Percentiles rank a stretch among this genome's conserved stretches.
Conservation (phyloP, 2,888 invertebrate genomes). For the Synanthedon formicaeformis region DNA sequence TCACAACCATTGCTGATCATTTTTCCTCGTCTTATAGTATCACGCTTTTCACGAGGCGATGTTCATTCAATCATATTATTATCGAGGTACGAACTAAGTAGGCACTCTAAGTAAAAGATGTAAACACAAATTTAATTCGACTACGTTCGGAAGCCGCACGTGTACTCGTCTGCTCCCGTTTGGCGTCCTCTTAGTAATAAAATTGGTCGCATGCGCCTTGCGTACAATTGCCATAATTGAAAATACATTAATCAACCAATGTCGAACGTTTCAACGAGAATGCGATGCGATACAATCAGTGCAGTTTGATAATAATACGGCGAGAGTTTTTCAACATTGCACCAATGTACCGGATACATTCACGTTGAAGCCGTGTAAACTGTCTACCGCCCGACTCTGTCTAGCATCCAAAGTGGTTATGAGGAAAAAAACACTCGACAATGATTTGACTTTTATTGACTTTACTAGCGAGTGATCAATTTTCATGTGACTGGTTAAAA, state of each 20-base stretch:
- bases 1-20: conserved; percentile 26
- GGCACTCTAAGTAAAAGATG: conserved; percentile 15
- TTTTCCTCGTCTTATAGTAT: conserved; percentile 8
- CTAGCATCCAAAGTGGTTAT: too few relatives aligned
- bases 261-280: conserved; percentile 26
- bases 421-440: too few relatives aligned
- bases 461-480: too few relatives aligned
- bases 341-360: not conserved
- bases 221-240: conserved; percentile 57
- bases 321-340: conserved; percentile 41
- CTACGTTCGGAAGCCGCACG: conserved; percentile 18
- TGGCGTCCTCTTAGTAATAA: conserved; percentile 48
- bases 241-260: conserved; percentile 52
- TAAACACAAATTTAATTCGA: conserved; percentile 25
- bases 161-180: conserved; percentile 38
- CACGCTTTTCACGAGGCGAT: conserved; percentile 13
- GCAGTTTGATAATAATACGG: conserved; percentile 48
- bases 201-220: conserved; percentile 57
- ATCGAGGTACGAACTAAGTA: conserved; percentile 12
- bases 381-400: too few relatives aligned
- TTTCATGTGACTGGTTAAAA: too few relatives aligned
- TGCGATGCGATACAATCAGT: conserved; percentile 33
- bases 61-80: conserved; percentile 3
- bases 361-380: too few relatives aligned
- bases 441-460: too few relatives aligned